Conservation (phyloP, 2,888 invertebrate species). For the Napeogenes inachia region DNA sequence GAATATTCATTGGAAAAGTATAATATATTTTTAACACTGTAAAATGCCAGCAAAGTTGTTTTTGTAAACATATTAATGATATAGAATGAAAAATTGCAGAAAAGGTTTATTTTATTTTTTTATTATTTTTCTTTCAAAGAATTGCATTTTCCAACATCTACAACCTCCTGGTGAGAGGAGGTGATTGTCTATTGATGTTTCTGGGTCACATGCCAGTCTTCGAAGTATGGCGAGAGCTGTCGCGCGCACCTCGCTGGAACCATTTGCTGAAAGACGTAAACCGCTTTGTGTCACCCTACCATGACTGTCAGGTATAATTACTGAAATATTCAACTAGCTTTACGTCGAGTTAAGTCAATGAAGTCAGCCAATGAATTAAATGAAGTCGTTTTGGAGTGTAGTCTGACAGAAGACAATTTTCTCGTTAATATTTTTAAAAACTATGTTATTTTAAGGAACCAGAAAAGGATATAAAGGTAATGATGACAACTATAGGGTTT, state of each 20-base stretch:
- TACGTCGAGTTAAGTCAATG: too few species aligned
- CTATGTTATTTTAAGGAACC: constrained; percentile 61
- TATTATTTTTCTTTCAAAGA: constrained; percentile 53
- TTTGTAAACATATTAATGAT: too few species aligned
- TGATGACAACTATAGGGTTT: constrained; percentile 79
- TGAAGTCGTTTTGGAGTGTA: too few species aligned
- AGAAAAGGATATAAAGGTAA: constrained; percentile 71
- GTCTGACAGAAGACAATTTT: too few species aligned
- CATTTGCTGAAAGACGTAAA: constrained; percentile 81
- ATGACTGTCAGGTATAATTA: constrained; percentile 65
- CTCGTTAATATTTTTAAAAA: too few species aligned
- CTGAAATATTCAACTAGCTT: too few species aligned
- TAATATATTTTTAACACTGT: too few species aligned
- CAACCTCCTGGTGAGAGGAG: constrained; percentile 80
- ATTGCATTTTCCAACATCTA: constrained; percentile 78
- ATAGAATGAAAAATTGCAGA: too few species aligned
- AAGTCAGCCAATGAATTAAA: too few species aligned
- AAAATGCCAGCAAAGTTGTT: too few species aligned
- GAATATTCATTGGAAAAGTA: too few species aligned
- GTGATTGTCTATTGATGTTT: constrained; percentile 83
- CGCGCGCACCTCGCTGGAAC: constrained; percentile 74
- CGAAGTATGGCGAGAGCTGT: constrained; percentile 81
- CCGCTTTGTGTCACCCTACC: constrained; percentile 82
- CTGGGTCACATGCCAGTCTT: constrained; percentile 83
- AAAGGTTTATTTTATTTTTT: too few species aligned